Evolutionary conservation across 2,113 vertebrate genomes (phyloP).

Genomic region (Macrotus californicus): DNA sequence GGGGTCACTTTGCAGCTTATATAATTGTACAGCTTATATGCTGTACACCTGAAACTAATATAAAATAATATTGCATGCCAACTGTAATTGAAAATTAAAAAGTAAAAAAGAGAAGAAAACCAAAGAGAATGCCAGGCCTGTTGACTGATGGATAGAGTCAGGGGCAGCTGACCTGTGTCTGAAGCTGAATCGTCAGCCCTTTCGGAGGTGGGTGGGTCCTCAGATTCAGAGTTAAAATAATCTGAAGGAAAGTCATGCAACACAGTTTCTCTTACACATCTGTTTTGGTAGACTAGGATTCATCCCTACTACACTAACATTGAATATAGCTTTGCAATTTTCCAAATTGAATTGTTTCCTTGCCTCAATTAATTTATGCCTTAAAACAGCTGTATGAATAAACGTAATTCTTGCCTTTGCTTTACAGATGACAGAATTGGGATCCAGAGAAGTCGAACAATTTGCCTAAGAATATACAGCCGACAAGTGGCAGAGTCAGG

Average conservation of each 20-base stretch:
- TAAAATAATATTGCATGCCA: background rate
- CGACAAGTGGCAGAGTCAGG: background rate
- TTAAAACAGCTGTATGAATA: background rate
- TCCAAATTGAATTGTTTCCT: background rate
- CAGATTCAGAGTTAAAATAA: background rate
- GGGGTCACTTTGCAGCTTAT: background rate
- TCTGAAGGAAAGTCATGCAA: background rate
- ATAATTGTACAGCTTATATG: background rate
- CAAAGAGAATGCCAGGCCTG: background rate
- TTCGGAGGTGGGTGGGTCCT: background rate
- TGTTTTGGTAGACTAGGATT: background rate
- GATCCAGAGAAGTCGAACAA: background rate
- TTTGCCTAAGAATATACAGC: background rate
- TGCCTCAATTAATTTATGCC: background rate
- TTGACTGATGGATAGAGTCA: background rate
- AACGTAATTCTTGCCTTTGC: background rate
- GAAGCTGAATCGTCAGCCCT: background rate
- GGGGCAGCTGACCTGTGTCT: background rate
- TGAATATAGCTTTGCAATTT: background rate
- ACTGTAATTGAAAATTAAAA: background rate
- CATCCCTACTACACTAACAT: background rate
- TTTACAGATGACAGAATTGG: background rate
- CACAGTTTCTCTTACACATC: background rate
- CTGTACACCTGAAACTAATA: background rate
- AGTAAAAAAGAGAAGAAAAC: background rate